Percentiles rank a stretch among this genome's conserved stretches.
phyloP scores from a whole-genome alignment of 2,888 invertebrate species.

The Hydriomena furcata region DNA sequence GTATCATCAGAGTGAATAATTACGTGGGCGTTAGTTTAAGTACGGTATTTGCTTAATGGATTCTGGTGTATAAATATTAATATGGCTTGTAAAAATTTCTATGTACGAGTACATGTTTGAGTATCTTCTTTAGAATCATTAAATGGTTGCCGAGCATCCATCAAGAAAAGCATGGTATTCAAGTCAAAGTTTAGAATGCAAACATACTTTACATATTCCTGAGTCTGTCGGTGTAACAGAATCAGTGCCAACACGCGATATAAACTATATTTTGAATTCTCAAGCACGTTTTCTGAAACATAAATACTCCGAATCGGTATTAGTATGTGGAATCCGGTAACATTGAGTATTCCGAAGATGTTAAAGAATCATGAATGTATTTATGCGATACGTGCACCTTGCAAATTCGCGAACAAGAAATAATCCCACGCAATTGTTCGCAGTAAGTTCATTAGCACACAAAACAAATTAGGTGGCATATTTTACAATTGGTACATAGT shows the following conservation, averaged over 20 bases:
- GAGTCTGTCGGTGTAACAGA: neutral
- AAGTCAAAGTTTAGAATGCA: neutral
- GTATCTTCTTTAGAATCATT: neutral
- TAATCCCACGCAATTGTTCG: conserved; percentile 35
- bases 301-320: conserved; percentile 28
- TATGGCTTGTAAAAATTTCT: conserved; percentile 37
- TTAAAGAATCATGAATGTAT: conserved; percentile 34
- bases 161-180: neutral
- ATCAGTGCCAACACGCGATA: neutral
- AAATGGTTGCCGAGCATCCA: neutral
- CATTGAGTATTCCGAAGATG: conserved; percentile 30
- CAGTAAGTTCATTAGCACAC: conserved; percentile 38
- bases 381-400: conserved; percentile 36
- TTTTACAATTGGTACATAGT: conserved; percentile 32
- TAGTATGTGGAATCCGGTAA: conserved; percentile 33
- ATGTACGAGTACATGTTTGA: neutral
- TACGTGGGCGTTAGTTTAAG: conserved; percentile 47
- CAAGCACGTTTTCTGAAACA: conserved; percentile 26
- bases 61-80: conserved; percentile 37
- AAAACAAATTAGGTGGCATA: conserved; percentile 36
- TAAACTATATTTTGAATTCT: conserved; percentile 20
- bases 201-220: neutral
- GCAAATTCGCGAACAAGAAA: conserved; percentile 35
- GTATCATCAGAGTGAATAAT: conserved; percentile 58
- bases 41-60: conserved; percentile 48